Evolutionary conservation across 2,113 vertebrate species (phyloP), one percentile per base, ranked within the genome.

Genomic region (Rhynchomys soricoides): DNA sequence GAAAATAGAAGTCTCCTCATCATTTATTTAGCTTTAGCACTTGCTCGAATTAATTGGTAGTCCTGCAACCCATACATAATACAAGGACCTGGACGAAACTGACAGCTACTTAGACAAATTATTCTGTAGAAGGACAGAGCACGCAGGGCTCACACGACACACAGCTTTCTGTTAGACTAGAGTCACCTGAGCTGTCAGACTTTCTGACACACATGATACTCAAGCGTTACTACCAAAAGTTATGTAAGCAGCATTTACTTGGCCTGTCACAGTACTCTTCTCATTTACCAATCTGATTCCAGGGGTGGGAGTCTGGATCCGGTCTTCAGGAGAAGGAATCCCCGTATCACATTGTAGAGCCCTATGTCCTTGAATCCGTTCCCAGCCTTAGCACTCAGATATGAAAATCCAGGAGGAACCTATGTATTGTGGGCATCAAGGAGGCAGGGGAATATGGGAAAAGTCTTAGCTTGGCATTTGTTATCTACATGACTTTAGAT

Each of bases 21-120:
- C 95, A 96, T 97, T 97, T 96, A 92, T 91, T 96, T 97, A 89
- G 95, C 97, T 97, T 98, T 96, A 98, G 96, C 96, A 97, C 86
- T 95, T 22, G 3, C 91, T 97, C 95, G 91, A 86, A 89, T 92
- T 97, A 97, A 98, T 97, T 97, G 74, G 96, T 90, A 91, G 52
- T 87, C 97, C 90, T 97, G 68, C 16, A 90, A 95, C 73, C 93
- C 82, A 97, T 93, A 89, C 75, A 96, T 96, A 98, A 97, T 93
- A 97, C 94, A 97, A 90, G 90, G 64, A 93, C 96, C 93, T 97
- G 85, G 10, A 91, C 4, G 94, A 77, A 95, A 95, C 0, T n/a
- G 90, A 93, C 88, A 96, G 95, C 93, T 91, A 70, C 92, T 96
- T 97, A 96, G 96, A 86, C 4, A 21, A 81, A 55, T 90, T 88